These are phyloP conservation scores for Lottia scabra DNA, from an alignment of 2,888 invertebrate species.

Conservation along the genomic window DNA sequence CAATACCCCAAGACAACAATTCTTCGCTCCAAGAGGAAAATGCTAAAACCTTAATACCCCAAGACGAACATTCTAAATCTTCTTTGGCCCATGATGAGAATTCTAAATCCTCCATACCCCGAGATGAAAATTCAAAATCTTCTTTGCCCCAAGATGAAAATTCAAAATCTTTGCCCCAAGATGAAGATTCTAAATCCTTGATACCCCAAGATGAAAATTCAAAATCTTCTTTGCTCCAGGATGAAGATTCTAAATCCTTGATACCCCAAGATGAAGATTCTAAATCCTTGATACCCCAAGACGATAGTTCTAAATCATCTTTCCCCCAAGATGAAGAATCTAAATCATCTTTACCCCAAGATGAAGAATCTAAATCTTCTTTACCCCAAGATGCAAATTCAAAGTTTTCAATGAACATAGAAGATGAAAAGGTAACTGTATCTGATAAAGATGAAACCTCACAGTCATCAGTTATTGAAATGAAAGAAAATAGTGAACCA, in stretches of 20 bases:
- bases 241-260: not conserved
- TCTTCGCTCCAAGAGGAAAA: too few relatives aligned
- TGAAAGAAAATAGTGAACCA: not conserved
- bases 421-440: not conserved
- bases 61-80: not conserved
- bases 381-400: not conserved
- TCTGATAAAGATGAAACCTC: not conserved
- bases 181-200: not conserved
- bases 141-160: too few relatives aligned
- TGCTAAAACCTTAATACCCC: not conserved
- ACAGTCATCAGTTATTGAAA: not conserved
- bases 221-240: not conserved
- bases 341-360: not conserved
- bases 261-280: too few relatives aligned
- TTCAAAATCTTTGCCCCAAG: not conserved
- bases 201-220: not conserved
- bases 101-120: not conserved
- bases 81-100: constrained; percentile 2
- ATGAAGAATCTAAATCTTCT: too few relatives aligned
- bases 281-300: not conserved
- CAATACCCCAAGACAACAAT: too few relatives aligned
- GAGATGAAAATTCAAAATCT: too few relatives aligned
- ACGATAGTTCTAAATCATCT: not conserved
- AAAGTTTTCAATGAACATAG: not conserved
- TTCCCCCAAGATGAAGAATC: not conserved